Base-by-base conservation (phyloP, 2,113 vertebrate genomes). In the Labeo rohita region DNA sequence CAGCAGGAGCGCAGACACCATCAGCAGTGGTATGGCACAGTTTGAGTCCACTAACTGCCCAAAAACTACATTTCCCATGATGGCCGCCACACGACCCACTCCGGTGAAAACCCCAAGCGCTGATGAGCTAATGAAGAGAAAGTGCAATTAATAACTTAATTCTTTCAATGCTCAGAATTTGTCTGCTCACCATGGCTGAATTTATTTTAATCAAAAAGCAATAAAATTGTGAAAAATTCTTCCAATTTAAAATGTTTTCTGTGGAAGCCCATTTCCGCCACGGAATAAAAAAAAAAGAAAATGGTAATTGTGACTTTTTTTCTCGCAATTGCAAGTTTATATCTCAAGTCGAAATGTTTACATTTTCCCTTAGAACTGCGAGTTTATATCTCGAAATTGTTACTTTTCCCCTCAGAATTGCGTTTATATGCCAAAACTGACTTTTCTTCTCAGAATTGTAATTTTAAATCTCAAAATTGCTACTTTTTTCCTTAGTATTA, bases 91-190 rank as follows among this genome's bases (percentile, higher is more conserved):
- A 6, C 94, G 90, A 12, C 92, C 94, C 75, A 94, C 91, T 4
- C 94, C 94, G 0, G 93, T 94, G 91, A 96, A 95, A 87, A 96
- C 92, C 3, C 95, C 95, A 0, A 96, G 91, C 63, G 95, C 93
- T 11, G 94, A 94, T 10, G 95, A 96, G 79, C 95, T 95, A 88
- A 52, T 39, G 12, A 59, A 56, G 34, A 49, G 18, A 50, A 28
- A 68, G 47, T 6, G 50, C 12, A 45, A 15, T 75, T n/a, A 23
- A 34, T 0, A 43, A 0, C 8, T 15, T n/a, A 9, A 45, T 28
- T 54, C 23, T 16, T 18, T 54, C 8, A 18, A 21, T n/a, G 5
- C 66, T 70, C 15, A 8, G 13, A 39, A 70, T 36, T 36, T 15
- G 0, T 68, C 34, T 68, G 65, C 13, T 68, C 34, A 36, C 65